Evolutionary conservation across 2,888 invertebrate species (phyloP), one percentile per base, ranked within the genome.

Genomic region (Nomada hirtipes): DNA sequence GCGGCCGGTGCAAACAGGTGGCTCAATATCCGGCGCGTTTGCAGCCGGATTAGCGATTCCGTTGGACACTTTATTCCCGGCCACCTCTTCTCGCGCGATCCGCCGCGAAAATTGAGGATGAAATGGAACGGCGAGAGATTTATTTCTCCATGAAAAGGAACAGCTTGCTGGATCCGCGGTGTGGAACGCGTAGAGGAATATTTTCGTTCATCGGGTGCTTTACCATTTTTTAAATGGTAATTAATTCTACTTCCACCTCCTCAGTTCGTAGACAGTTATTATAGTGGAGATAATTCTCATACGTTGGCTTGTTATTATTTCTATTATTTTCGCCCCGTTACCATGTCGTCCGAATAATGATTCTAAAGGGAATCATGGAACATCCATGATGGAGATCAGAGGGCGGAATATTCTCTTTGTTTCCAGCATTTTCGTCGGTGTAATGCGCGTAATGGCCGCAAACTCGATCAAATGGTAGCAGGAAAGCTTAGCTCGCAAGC

Each of bases 21-120:
- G 86, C 76, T 78, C 89, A 85, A 87, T 88, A 88, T 88, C 87
- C 79, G 76, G 53, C 83, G 75, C 88, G 88, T 88, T 89, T 88
- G 86, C 81, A 76, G 69, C 70, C 63, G 88, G 83, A 89, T 89
- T 89, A 89, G 80, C 86, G 80, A 89, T 88, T 86, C 85, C 74
- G 85, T 85, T 76, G 77, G 88, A 88, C 86, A 83, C 84, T 88
- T 88, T 82, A 84, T 88, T 84, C 79, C 76, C 61, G 60, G 67
- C 65, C 63, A 29, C 10, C 64, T 67, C 70, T 52, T 57, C 55
- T 26, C 29, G 23, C 52, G n/a, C 47, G 67, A 68, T 67, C 36
- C 60, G 3, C 47, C n/a, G 15, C 42, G 59, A 55, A 73, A 59
- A 69, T 74, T 59, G 42, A 42, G 60, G 36, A 79, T 44, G 53